A percentile compares a stretch with the other conserved stretches of the same genome.
Evolutionary conservation across 2,888 invertebrate genomes (phyloP).

Genomic region (Elmis aenea): DNA sequence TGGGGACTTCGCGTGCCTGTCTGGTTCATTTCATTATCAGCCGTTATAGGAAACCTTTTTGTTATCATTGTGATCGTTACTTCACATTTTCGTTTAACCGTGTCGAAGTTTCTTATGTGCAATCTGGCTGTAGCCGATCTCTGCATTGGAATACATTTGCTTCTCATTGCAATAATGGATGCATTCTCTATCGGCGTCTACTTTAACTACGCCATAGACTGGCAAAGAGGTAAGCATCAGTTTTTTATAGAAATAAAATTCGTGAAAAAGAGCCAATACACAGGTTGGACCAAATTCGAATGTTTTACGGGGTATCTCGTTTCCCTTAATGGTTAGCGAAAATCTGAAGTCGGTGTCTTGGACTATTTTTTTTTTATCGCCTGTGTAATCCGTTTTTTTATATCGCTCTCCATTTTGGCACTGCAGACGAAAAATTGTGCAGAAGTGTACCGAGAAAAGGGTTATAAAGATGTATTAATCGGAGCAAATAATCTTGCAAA

Average conservation of each 20-base stretch:
- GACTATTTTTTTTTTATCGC: no score
- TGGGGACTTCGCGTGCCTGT: conserved; percentile 54
- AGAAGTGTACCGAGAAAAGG: no score
- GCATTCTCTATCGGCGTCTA: conserved; percentile 59
- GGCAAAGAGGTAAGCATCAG: conserved; percentile 55
- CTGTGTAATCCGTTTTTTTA: no score
- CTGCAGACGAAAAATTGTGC: no score
- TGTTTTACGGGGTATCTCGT: no score
- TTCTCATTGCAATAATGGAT: conserved; percentile 58
- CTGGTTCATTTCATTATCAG: conserved; percentile 57
- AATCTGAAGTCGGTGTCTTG: no score
- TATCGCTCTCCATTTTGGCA: no score
- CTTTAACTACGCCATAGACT: conserved; percentile 63
- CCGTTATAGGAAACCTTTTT: conserved; percentile 60
- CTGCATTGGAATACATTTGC: conserved; percentile 61
- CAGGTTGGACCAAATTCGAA: no score
- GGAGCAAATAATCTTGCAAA: no score
- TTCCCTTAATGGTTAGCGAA: no score
- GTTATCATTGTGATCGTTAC: conserved; percentile 56
- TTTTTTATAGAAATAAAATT: not conserved
- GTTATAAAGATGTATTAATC: no score
- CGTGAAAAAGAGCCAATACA: no score
- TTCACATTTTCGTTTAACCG: conserved; percentile 49
- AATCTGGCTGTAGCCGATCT: conserved; percentile 65
- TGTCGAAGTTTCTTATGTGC: conserved; percentile 60